Evolutionary conservation across 2,888 invertebrate genomes (phyloP), one percentile per base, ranked within the genome.

Genomic region (Tachina grossa): DNA sequence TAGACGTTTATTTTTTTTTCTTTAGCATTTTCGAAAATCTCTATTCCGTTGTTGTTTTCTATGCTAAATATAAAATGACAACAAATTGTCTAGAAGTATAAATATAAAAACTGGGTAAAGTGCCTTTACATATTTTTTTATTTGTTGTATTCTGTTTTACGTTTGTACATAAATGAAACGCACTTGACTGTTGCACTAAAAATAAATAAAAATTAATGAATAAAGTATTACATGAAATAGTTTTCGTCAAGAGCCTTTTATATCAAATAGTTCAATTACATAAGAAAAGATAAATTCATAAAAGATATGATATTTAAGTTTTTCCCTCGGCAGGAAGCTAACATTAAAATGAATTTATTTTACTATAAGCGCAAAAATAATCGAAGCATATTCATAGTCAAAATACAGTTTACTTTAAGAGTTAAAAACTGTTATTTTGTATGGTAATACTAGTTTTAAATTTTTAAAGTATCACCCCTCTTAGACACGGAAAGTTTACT

Each of bases 31-130:
- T 66, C 47, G 2, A 49, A 10, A 61, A 43, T 61, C 43, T 61
- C 9, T 39, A 31, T 31, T 55, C 9, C 14, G n/a, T 16, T 61
- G 10, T 43, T 61, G 14, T 16, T 75, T 72, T 65, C 45, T 57
- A 53, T 51, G 61, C 84, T 76, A 80, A 84, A 84, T 84, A 69
- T 83, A 79, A 80, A 75, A 79, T 76, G 69, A 76, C 69, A 84
- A 71, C 84, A 84, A 84, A 69, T 76, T 80, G 75, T 84, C 80
- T 80, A 76, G 51, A 80, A 66, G 55, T 75, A 51, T 84, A 79
- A 84, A 79, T 61, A 66, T 63, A 69, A 72, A 71, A 84, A 76
- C 72, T 81, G 49, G 84, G 84, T 84, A 77, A 84, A 80, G 84
- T 84, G 84, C 11, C 16, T 71, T 49, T 31, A 41, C 31, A 43